phyloP scores from a whole-genome alignment of 2,888 invertebrate genomes.

The Hartigia nigra region DNA sequence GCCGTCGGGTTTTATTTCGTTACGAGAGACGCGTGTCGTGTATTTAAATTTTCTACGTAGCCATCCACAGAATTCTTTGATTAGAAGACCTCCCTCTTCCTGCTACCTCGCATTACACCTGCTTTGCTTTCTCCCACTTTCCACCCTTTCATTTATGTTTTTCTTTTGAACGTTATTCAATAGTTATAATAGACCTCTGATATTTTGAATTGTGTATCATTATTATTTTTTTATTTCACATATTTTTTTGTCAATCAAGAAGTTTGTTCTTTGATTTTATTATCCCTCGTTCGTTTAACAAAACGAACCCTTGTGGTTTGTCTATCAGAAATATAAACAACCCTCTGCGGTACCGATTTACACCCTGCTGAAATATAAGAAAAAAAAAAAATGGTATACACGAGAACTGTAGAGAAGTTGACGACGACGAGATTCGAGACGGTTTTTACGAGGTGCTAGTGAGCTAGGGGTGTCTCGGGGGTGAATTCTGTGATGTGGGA shows the following conservation, averaged over 20 bases:
- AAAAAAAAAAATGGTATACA: not conserved
- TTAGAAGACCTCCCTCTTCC: conserved; percentile 48
- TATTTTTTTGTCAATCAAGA: not conserved
- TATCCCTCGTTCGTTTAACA: not conserved
- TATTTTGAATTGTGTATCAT: not conserved
- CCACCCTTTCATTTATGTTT: not conserved
- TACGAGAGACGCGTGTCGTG: conserved; percentile 59
- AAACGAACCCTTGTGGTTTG: not conserved
- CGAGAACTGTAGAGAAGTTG: not conserved
- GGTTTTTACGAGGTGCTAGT: conserved; percentile 7
- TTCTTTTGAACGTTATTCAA: not conserved
- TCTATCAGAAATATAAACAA: not conserved
- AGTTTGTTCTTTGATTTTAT: not conserved
- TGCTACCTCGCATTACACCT: not conserved
- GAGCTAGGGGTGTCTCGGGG: conserved; percentile 27
- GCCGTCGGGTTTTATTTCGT: conserved; percentile 63
- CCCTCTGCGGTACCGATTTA: not conserved
- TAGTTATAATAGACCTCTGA: not conserved
- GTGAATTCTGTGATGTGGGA: not conserved
- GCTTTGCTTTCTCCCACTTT: not conserved
- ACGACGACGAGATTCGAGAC: conserved; percentile 1
- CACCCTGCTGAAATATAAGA: not conserved
- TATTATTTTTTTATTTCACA: not conserved
- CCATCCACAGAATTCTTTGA: conserved; percentile 58
- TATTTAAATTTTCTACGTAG: conserved; percentile 60